These are phyloP conservation scores for Pristis pectinata DNA, from an alignment of 2,797 vertebrate species.

Conservation along the genomic window DNA sequence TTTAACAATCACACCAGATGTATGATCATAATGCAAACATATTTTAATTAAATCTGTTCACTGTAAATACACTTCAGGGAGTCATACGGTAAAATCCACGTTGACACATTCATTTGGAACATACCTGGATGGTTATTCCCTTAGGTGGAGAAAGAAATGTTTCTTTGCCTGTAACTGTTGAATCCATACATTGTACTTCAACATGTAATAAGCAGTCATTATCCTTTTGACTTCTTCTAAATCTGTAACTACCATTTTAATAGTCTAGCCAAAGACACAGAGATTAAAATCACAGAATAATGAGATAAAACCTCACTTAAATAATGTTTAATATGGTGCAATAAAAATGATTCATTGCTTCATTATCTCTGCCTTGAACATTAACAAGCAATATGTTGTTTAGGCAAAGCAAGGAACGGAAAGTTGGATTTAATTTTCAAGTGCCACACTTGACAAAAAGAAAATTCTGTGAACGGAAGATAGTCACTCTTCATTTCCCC, in stretches of 20 bases:
- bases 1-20: not conserved
- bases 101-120: constrained; percentile 5
- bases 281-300: not conserved
- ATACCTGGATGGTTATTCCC: not conserved
- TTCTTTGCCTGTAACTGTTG: not conserved
- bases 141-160: not conserved
- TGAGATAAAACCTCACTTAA: constrained; percentile 23
- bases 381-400: constrained; percentile 9
- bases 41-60: not conserved
- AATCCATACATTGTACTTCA: not conserved
- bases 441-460: not conserved
- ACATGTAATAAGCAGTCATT: not conserved
- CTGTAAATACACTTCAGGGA: not conserved
- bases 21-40: constrained; percentile 11
- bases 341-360: not conserved
- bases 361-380: constrained; percentile 4
- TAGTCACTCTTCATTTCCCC: not conserved
- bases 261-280: not conserved
- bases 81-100: not conserved
- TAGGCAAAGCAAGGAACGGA: not conserved
- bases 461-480: not conserved
- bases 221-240: not conserved
- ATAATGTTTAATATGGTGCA: not conserved
- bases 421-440: constrained; percentile 5
- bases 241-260: not conserved